Conservation (phyloP, 37 sponge, comb jelly and placozoan species). For the Chondrosia reniformis region DNA sequence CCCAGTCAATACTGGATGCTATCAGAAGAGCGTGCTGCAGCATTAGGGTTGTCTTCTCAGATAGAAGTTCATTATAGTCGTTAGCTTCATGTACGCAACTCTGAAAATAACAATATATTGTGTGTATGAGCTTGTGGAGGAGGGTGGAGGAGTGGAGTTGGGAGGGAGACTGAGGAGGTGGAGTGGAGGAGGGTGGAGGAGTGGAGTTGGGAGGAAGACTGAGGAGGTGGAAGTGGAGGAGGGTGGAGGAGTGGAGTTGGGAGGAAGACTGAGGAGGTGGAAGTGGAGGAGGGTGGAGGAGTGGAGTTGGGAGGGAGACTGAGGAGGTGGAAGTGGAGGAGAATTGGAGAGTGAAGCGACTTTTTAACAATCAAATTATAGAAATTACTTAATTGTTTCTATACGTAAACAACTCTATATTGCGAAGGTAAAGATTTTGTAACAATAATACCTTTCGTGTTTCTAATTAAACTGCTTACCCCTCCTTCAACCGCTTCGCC, state of each 20-base stretch:
- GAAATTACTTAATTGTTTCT: no score
- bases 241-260: background rate
- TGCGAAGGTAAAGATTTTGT: no score
- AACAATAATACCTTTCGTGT: no score
- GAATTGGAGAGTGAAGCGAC: background rate
- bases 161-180: background rate
- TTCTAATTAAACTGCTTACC: conserved; percentile 18
- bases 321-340: background rate
- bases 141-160: background rate
- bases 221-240: background rate
- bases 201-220: background rate
- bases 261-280: background rate
- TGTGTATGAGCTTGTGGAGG: no score
- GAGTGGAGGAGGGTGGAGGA: background rate
- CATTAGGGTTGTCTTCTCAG: conserved; percentile 27
- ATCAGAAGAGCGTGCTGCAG: conserved; percentile 59
- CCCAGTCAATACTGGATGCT: conserved; percentile 49
- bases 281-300: background rate
- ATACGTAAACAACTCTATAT: no score
- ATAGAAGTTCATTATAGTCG: background rate
- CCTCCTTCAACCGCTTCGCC: conserved; percentile 50
- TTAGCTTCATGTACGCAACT: background rate
- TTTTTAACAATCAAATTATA: no score
- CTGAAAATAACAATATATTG: no score
- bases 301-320: background rate